Percentiles rank a stretch among this genome's conserved stretches.
These are phyloP conservation scores for Drosophila funebris DNA, from an alignment of 1,140 invertebrate species.

Conservation along the genomic window DNA sequence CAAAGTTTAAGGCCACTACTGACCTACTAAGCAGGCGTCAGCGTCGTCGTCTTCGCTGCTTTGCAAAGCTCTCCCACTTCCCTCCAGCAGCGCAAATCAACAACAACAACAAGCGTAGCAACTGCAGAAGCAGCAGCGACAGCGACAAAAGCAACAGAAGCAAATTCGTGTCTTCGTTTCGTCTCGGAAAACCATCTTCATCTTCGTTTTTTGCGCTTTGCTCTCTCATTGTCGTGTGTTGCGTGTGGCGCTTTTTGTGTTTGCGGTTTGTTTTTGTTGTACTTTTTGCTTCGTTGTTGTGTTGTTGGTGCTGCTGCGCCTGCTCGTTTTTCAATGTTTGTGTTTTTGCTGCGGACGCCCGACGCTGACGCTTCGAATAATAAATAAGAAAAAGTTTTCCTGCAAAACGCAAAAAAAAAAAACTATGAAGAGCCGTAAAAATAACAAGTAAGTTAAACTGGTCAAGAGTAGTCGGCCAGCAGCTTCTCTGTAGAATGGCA, in stretches of 20 bases:
- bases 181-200: slow-evolving; percentile 35
- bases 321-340: slow-evolving; percentile 75
- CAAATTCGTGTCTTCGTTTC: slow-evolving; percentile 44
- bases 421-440: slow-evolving; percentile 50
- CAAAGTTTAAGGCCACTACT: slow-evolving; percentile 73
- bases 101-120: slow-evolving; percentile 20
- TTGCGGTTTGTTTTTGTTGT: slow-evolving; percentile 34
- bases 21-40: slow-evolving; percentile 75
- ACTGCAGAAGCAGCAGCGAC: not conserved
- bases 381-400: slow-evolving; percentile 83
- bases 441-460: slow-evolving; percentile 23
- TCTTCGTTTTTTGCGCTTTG: slow-evolving; percentile 37
- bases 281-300: slow-evolving; percentile 18
- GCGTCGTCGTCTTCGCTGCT: slow-evolving; percentile 38
- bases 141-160: not conserved
- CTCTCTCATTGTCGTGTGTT: slow-evolving; percentile 43
- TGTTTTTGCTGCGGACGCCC: slow-evolving; percentile 48
- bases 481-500: not conserved
- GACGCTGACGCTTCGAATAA: slow-evolving; percentile 65
- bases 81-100: slow-evolving; percentile 37
- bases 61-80: slow-evolving; percentile 50
- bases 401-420: slow-evolving; percentile 66
- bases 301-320: slow-evolving; percentile 21
- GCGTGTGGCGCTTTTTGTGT: slow-evolving; percentile 65
- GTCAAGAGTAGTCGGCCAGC: not conserved